phyloP scores from a whole-genome alignment of 2,888 invertebrate species.

The Pteria penguin region DNA sequence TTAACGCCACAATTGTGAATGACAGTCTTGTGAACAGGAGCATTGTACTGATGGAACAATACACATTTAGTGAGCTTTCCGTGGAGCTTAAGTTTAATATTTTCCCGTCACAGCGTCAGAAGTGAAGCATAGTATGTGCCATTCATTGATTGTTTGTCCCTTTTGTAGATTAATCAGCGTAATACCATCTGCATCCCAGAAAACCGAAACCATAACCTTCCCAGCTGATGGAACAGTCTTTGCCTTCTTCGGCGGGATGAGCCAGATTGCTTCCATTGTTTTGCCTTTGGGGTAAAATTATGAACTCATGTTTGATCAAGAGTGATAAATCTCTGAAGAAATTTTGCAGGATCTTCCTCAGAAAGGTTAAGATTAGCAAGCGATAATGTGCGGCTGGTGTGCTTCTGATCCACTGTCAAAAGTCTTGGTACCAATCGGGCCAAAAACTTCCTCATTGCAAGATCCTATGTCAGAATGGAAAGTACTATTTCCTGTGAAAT shows the following conservation, averaged over 20 bases:
- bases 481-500: slow-evolving; percentile 15
- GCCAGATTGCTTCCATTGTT: not conserved
- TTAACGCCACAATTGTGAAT: not conserved
- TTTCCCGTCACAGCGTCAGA: not conserved
- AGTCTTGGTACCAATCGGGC: slow-evolving; percentile 19
- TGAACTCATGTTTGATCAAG: not conserved
- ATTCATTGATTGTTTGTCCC: not conserved
- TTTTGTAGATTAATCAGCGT: not conserved
- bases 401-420: not conserved
- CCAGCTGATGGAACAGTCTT: not conserved
- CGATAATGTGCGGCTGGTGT: slow-evolving; percentile 2
- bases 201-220: not conserved
- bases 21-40: not conserved
- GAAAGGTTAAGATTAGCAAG: not conserved
- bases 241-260: not conserved
- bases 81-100: not conserved
- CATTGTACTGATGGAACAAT: not conserved
- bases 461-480: slow-evolving; percentile 23
- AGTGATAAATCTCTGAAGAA: not conserved
- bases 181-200: not conserved
- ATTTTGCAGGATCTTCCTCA: not conserved
- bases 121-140: not conserved
- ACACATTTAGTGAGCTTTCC: not conserved
- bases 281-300: not conserved
- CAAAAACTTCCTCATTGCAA: slow-evolving; percentile 17